Conservation (phyloP, 2,797 vertebrate genomes). For the Sebastes kiyomatsui region DNA sequence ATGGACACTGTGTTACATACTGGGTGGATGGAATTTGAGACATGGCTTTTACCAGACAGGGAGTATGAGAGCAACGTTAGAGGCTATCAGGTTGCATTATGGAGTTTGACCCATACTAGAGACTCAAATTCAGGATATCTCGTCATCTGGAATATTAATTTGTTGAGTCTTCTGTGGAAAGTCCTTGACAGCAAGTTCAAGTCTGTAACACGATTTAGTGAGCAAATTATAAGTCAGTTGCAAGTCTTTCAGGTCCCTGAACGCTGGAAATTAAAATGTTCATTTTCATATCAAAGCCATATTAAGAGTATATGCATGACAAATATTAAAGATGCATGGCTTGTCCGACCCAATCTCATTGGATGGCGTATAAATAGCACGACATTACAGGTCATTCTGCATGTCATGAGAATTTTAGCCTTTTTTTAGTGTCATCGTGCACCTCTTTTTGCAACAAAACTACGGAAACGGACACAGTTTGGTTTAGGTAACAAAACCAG, state of each 20-base stretch:
- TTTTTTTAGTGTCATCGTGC: too few species aligned
- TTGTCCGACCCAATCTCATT: too few species aligned
- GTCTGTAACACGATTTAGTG: not conserved
- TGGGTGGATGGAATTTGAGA: too few species aligned
- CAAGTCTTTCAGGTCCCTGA: not conserved
- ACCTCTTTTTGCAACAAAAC: too few species aligned
- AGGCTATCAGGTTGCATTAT: too few species aligned
- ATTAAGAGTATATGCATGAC: not conserved
- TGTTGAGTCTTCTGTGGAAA: fast-evolving
- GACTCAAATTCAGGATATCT: not conserved
- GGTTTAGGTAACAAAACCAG: too few species aligned
- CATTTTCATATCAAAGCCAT: not conserved
- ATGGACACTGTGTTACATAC: too few species aligned
- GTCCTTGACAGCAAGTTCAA: not conserved
- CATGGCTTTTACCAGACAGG: not conserved
- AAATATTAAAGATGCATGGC: not conserved
- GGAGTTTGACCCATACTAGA: not conserved
- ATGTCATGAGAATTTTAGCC: too few species aligned
- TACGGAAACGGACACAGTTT: too few species aligned
- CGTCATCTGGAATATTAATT: not conserved
- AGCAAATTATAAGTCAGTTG: not conserved
- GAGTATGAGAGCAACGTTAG: too few species aligned
- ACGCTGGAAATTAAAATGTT: not conserved
- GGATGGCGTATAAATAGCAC: too few species aligned
- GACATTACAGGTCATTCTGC: too few species aligned